phyloP scores from a whole-genome alignment of 2,113 vertebrate genomes.

The Barbus barbus region DNA sequence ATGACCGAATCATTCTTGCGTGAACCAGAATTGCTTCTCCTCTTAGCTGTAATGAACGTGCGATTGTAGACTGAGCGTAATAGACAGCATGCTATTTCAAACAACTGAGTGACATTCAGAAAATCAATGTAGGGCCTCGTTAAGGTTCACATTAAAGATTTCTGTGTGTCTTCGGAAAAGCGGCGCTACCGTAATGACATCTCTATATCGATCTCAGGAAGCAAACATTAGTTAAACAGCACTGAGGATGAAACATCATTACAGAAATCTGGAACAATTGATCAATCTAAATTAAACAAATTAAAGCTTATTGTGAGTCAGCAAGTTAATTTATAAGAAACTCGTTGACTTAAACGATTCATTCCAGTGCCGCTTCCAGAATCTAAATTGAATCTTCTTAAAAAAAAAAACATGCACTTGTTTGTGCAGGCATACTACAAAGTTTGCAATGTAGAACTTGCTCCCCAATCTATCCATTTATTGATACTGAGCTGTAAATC shows the following conservation, averaged over 20 bases:
- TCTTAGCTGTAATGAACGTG: neutral
- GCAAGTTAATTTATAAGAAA: neutral
- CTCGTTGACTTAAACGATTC: neutral
- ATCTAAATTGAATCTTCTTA: neutral
- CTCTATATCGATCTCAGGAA: neutral
- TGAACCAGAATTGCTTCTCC: slow-evolving; percentile 4
- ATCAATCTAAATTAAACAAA: slow-evolving; percentile 7
- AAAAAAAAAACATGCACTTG: neutral
- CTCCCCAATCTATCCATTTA: neutral
- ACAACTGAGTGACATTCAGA: slow-evolving; percentile 19
- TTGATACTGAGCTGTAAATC: neutral
- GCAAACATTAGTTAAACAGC: slow-evolving; percentile 6
- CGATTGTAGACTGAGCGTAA: neutral
- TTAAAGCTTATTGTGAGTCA: neutral
- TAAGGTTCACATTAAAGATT: slow-evolving; percentile 32
- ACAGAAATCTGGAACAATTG: neutral
- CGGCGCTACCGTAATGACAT: slow-evolving; percentile 1
- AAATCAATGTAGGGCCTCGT: slow-evolving; percentile 11
- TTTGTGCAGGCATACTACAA: neutral
- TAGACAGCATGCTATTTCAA: slow-evolving; percentile 6
- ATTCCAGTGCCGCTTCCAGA: neutral
- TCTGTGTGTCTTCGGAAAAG: slow-evolving; percentile 1
- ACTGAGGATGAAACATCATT: neutral
- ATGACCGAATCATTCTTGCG: neutral
- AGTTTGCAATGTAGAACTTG: neutral